These are phyloP conservation scores for Peromyscus attwateri DNA, from an alignment of 2,797 vertebrate species.

Conservation along the genomic window DNA sequence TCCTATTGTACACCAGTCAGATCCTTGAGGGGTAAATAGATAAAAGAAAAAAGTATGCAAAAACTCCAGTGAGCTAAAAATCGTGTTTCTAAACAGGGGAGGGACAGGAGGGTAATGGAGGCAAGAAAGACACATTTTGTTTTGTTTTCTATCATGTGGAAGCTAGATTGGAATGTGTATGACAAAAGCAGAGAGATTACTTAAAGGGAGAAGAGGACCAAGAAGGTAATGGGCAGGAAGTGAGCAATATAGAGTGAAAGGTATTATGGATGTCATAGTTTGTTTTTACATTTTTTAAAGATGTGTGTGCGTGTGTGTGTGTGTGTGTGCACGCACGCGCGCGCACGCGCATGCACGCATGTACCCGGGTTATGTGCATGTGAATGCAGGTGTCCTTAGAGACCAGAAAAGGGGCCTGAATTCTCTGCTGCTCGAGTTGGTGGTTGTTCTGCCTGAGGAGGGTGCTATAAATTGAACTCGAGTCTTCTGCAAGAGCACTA, in stretches of 20 bases:
- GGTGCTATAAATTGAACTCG: background rate
- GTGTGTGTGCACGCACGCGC: background rate
- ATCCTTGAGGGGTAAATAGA: slow-evolving; percentile 54
- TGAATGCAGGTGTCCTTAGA: background rate
- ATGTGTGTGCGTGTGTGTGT: background rate
- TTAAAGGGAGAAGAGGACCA: background rate
- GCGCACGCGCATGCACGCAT: fast-evolving
- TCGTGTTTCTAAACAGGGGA: slow-evolving; percentile 2
- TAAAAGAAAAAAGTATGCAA: background rate
- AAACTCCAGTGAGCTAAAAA: slow-evolving; percentile 20
- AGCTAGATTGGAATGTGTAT: background rate
- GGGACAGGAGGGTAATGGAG: background rate
- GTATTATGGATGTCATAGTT: background rate
- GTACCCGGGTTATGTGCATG: background rate
- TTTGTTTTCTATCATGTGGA: background rate
- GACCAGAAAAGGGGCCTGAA: background rate
- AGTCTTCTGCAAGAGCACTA: background rate
- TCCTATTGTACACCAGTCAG: slow-evolving; percentile 30
- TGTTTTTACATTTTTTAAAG: background rate
- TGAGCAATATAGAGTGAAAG: background rate
- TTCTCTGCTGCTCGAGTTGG: background rate
- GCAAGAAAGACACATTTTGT: background rate
- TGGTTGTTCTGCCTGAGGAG: background rate
- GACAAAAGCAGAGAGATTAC: background rate
- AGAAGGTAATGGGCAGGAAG: background rate